Base-by-base conservation (phyloP, 2,797 vertebrate genomes). In the Crenuchus spilurus region DNA sequence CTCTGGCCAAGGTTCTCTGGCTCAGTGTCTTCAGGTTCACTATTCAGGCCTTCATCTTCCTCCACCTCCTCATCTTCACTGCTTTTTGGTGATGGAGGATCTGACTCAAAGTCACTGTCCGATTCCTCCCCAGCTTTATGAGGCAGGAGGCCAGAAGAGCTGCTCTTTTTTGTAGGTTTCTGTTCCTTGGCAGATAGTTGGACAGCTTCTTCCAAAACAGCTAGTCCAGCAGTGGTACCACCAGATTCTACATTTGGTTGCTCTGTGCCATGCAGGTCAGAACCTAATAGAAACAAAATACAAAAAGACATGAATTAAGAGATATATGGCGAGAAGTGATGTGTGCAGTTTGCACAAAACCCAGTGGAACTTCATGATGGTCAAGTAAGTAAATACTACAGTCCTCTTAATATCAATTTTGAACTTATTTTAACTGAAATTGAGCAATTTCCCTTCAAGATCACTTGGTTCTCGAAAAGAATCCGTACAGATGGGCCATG, bases 71-170 rank as follows among this genome's bases (percentile, higher is more conserved):
- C 93, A 1, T 95, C 98, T 79, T 99, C 98, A 0, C 97, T 99
- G 89, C 98, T 99, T 84, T 97, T 97, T 0, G 96, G 94, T 18
- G 97, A 98, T 9, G 96, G 96, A 4, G 97, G 95, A 71, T 99
- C 98, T 0, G 98, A 99, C 72, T 99, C 98, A 24, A 99, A 99
- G 80, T 99, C 98, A 28, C 98, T 99, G 80, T 99, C 98, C 0
- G 96, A 98, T 24, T 97, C 95, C 0, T 95, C 94, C 0, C 85
- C 87, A 0, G 86, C 74, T 84, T 88, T 92, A 1, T 82, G 82
- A 70, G 62, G 0, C 0, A 80, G 88, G 37, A 24, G 76, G 22
- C 70, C 61, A 9, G 77, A 55, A 0, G 85, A 75, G 71, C 39
- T 61, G 10, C 55, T 76, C 58, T 84, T 97, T 77, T 87, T 93